Evolutionary conservation across 2,888 invertebrate species (phyloP), one percentile per base, ranked within the genome.

Genomic region (Chaetoderma sp.): DNA sequence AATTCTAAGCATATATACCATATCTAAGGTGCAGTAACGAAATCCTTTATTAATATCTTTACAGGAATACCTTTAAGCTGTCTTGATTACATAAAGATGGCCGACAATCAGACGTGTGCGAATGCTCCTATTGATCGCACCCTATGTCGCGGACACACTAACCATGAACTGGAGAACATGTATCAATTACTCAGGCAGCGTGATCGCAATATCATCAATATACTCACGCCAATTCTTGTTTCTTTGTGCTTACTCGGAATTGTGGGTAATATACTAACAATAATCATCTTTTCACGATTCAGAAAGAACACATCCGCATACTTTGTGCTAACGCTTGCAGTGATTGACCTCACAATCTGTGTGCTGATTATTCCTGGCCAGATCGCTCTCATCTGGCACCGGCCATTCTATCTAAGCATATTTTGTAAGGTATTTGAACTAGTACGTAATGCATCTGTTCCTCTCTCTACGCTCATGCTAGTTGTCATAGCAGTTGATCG

Each of bases 401-500:
- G 66, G 18, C 65, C 69, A 21, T 73, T 77, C 28, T 60, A 70
- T 18, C 61, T 54, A 5, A 79, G 80, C 65, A 54, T 69, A 8
- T 32, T 80, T 8, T 81, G 81, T 55, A 76, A 78, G 60, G 25
- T 71, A 2, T 75, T 73, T 60, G 77, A 80, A 67, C 55, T 75
- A 32, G 25, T 81, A 28, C 62, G 76, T 16, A 71, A 70, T 25
- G 63, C 71, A 28, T 67, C 74, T 18, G 75, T 81, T 23, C 77
- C 78, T 1, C 68, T 76, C 4, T 79, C 81, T 13, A 75, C 78
- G 5, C 67, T 78, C 54, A 73, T 78, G 18, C 71, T 82, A 4
- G 73, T 75, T 2, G 76, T 73, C 4, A 79, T 81, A n/a, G 79
- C 81, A 5, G 71, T 80, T 45, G 82, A 82, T 52, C 63, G 82